Percentiles rank a stretch among this genome's conserved stretches.
These are phyloP conservation scores for Ips nitidus DNA, from an alignment of 1,140 invertebrate species.

Conservation along the genomic window DNA sequence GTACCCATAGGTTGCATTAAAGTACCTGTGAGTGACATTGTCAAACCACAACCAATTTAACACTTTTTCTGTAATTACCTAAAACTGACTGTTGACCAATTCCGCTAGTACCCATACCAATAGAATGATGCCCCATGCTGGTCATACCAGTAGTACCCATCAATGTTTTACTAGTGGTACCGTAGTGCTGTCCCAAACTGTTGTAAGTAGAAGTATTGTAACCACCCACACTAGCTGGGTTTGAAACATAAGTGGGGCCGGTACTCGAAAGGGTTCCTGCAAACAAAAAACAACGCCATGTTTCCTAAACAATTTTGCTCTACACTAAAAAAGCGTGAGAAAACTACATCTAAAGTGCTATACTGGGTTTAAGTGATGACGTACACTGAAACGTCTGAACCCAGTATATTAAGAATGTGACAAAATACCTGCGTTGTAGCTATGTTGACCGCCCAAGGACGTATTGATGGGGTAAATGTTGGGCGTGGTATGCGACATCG, in stretches of 20 bases:
- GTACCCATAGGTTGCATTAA: conserved; percentile 30
- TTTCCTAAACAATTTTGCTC: neutral
- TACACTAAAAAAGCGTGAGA: neutral
- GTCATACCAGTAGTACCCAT: conserved; percentile 49
- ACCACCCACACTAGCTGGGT: conserved; percentile 36
- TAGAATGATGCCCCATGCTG: conserved; percentile 38
- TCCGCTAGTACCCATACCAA: conserved; percentile 34
- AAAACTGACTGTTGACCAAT: conserved; percentile 40
- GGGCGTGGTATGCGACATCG: conserved; percentile 57
- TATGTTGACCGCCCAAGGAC: conserved; percentile 38
- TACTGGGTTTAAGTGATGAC: neutral
- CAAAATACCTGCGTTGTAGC: conserved; percentile 36
- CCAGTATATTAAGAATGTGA: too few relatives aligned
- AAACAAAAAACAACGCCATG: conserved; percentile 3
- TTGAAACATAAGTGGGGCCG: conserved; percentile 30
- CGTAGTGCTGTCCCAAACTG: conserved; percentile 57
- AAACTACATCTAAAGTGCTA: conserved; percentile 2
- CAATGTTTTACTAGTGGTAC: conserved; percentile 58
- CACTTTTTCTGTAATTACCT: conserved; percentile 17
- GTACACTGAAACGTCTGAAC: too few relatives aligned
- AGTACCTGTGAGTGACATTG: conserved; percentile 4
- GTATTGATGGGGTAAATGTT: conserved; percentile 53
- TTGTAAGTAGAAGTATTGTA: conserved; percentile 52
- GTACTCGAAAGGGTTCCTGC: conserved; percentile 44
- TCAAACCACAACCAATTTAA: conserved; percentile 6